Evolutionary conservation across 1,140 invertebrate species (phyloP).

Genomic region (Drosophila asahinai): DNA sequence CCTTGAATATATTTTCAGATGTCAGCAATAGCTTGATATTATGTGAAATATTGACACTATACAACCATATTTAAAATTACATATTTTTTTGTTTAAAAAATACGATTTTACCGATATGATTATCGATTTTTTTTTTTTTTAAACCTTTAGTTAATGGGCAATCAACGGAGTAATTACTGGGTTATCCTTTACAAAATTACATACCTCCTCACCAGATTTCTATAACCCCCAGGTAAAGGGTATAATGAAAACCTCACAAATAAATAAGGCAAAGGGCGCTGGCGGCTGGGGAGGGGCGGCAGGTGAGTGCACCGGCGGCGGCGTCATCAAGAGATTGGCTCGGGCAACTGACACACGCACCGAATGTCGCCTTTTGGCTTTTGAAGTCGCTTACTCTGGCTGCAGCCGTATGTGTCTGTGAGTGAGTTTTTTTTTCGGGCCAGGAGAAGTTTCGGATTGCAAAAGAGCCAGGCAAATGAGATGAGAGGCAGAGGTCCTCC

Average conservation of each 20-base stretch:
- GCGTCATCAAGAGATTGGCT: slow-evolving; percentile 55
- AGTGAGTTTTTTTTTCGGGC: slow-evolving; percentile 12
- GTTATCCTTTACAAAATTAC: neutral
- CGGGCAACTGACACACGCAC: slow-evolving; percentile 70
- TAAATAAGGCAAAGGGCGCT: slow-evolving; percentile 36
- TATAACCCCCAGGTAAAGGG: slow-evolving; percentile 1
- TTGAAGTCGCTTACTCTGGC: slow-evolving; percentile 59
- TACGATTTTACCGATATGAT: neutral
- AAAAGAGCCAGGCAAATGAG: slow-evolving; percentile 70
- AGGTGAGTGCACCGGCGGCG: slow-evolving; percentile 39
- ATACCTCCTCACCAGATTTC: neutral
- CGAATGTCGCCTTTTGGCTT: slow-evolving; percentile 74
- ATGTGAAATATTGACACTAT: too few relatives aligned
- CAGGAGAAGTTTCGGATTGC: slow-evolving; percentile 53
- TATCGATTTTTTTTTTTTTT: neutral
- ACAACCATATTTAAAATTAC: too few relatives aligned
- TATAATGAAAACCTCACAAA: slow-evolving; percentile 41
- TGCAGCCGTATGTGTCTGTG: slow-evolving; percentile 14
- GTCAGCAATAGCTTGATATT: too few relatives aligned
- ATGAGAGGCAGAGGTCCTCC: slow-evolving; percentile 17
- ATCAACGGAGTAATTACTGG: too few relatives aligned
- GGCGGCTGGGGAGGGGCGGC: neutral
- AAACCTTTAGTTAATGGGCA: too few relatives aligned
- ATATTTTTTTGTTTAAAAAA: too few relatives aligned
- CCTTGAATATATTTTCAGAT: too few relatives aligned